These are phyloP conservation scores for Gephyroberyx darwinii DNA, from an alignment of 2,797 vertebrate species.

Conservation along the genomic window DNA sequence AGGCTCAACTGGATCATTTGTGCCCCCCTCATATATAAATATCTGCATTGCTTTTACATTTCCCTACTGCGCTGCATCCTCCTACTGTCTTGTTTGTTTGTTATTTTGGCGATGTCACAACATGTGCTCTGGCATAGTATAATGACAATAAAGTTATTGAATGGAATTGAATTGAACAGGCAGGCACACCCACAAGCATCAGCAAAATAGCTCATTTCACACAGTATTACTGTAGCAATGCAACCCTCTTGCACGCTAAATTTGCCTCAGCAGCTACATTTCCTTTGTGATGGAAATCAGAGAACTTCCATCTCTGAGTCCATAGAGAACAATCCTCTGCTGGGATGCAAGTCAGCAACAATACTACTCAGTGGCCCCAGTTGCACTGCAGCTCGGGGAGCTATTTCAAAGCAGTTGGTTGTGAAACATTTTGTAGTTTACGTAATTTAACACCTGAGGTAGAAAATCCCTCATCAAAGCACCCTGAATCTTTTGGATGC, in stretches of 20 bases:
- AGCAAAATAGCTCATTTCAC: slow-evolving; percentile 24
- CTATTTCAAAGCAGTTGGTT: background rate
- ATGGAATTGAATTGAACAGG: background rate
- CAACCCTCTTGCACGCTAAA: slow-evolving; percentile 15
- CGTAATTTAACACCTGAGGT: too few relatives aligned
- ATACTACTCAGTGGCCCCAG: slow-evolving; percentile 11
- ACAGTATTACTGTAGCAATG: background rate
- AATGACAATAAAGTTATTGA: too few relatives aligned
- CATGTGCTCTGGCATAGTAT: too few relatives aligned
- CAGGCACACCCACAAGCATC: background rate
- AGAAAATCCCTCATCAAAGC: too few relatives aligned
- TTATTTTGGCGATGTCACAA: too few relatives aligned
- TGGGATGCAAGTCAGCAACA: slow-evolving; percentile 16
- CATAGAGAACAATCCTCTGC: slow-evolving; percentile 19
- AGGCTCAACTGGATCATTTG: slow-evolving; percentile 34
- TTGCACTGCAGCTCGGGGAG: slow-evolving; percentile 9
- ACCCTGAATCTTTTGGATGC: too few relatives aligned
- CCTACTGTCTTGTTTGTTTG: too few relatives aligned
- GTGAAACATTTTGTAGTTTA: too few relatives aligned
- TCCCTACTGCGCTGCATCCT: too few relatives aligned
- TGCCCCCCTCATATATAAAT: background rate
- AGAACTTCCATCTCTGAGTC: slow-evolving; percentile 23
- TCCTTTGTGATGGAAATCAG: slow-evolving; percentile 17
- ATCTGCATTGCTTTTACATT: too few relatives aligned
- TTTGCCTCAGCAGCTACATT: slow-evolving; percentile 8